Base-by-base conservation (phyloP, 2,113 vertebrate species). In the Toxostoma redivivum region DNA sequence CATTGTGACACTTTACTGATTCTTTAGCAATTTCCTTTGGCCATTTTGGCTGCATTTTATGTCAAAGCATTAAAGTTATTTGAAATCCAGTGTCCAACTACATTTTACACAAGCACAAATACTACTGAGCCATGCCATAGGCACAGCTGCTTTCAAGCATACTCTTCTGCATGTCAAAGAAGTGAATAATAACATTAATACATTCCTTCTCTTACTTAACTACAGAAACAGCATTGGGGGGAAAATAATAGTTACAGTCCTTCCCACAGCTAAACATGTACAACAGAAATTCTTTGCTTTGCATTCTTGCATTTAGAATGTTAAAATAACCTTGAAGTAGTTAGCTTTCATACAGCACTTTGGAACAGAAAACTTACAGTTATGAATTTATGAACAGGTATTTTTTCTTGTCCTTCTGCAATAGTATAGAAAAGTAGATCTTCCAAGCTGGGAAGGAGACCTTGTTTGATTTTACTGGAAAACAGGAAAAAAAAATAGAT, bases 401-500 rank as follows among this genome's bases (percentile, higher is more conserved):
- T 99, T 97, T 99, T 99, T 93, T 99, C 99, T 97, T 99, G 99
- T 85, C 99, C 99, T 98, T 99, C 99, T 50, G 99, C 99, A 93
- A 99, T 99, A 87, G 99, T 99, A 97, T 99, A 99, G 97, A 99
- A 99, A 78, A 99, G 98, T 47, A 99, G 98, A 97, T 99, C 99
- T 97, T 99, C 99, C 97, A 99, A 98, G 78, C 99, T 99, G 94
- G 99, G 99, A 92, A 99, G 97, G 80, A 99, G 98, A 92, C 99
- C 99, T 79, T 99, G 98, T 92, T 99, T 99, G 61, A 98, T 97
- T 98, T 99, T 99, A 98, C 99, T 99, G 62, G 4, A 83, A 85
- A 81, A 66, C 87, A 91, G 76, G 38, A 97, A 16, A 12, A 60
- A 38, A 9, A 37, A 3, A 50, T 4, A 35, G 17, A 72, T 91